Conservation (phyloP, 2,113 vertebrate genomes). For the Cochlearius cochlearius region DNA sequence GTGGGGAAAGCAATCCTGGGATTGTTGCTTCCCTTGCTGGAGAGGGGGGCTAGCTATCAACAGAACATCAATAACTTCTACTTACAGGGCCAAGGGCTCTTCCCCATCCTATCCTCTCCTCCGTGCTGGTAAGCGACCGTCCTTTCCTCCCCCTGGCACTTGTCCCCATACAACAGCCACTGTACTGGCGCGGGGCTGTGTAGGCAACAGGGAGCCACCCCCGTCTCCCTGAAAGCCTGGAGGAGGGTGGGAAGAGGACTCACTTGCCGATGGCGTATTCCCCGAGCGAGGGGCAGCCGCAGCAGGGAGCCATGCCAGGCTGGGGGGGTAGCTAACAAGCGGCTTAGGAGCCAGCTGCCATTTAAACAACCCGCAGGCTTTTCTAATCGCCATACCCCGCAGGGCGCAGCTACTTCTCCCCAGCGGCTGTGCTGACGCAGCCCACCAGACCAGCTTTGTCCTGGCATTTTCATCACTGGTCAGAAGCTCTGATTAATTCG, state of each 20-base stretch:
- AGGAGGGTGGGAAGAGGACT: not conserved
- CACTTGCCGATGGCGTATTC: accelerated
- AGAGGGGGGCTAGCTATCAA: not conserved
- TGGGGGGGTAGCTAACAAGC: not conserved
- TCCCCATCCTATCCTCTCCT: not conserved
- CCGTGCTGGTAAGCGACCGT: not conserved
- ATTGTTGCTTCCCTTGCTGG: not conserved
- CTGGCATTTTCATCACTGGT: not conserved
- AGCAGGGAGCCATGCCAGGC: not conserved
- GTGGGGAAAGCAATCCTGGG: not conserved
- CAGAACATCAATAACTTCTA: not conserved
- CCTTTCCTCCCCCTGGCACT: not conserved
- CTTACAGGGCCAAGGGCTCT: not conserved
- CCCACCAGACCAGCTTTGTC: not conserved
- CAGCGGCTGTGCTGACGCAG: not conserved
- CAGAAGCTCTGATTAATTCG: accelerated
- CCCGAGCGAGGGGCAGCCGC: accelerated
- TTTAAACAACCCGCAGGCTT: not conserved
- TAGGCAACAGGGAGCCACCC: not conserved
- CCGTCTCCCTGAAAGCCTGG: not conserved
- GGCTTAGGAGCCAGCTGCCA: not conserved
- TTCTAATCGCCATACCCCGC: not conserved
- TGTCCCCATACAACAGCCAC: not conserved
- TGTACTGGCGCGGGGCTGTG: not conserved
- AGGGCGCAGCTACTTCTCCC: not conserved